Evolutionary conservation across 2,113 vertebrate genomes (phyloP).

Genomic region (Aythya baeri): DNA sequence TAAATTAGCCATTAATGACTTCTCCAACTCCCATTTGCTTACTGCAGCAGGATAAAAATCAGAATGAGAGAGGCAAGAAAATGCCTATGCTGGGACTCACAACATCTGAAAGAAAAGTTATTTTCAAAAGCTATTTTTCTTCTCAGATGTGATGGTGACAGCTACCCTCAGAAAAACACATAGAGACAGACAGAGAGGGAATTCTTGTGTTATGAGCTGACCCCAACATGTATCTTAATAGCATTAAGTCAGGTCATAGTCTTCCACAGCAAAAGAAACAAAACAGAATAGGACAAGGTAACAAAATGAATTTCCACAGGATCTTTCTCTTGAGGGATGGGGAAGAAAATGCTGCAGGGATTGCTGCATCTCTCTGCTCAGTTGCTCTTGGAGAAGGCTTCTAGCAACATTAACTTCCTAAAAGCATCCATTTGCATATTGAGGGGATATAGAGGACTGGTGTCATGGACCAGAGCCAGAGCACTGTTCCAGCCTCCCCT

Average conservation of each 20-base stretch:
- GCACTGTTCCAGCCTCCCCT: neutral
- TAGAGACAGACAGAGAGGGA: neutral
- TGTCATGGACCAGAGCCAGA: neutral
- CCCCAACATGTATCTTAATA: neutral
- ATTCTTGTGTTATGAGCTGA: neutral
- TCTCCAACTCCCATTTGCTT: slow-evolving; percentile 25
- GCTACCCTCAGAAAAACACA: slow-evolving; percentile 1
- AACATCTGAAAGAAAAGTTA: neutral
- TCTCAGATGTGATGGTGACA: neutral
- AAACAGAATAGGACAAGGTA: neutral
- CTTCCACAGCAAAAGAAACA: neutral
- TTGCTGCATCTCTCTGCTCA: neutral
- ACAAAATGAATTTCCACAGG: neutral
- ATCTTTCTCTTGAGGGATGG: neutral
- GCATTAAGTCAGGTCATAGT: neutral
- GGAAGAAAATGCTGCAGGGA: neutral
- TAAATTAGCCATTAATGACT: slow-evolving; percentile 47
- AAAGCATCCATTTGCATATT: neutral
- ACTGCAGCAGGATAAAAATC: slow-evolving; percentile 26
- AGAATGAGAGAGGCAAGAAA: neutral
- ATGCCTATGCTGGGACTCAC: neutral
- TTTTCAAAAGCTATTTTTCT: slow-evolving; percentile 16
- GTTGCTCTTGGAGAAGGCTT: neutral
- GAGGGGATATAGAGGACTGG: neutral
- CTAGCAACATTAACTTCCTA: neutral